These are phyloP conservation scores for Pectinophora gossypiella DNA, from an alignment of 1,140 invertebrate genomes.

Conservation along the genomic window DNA sequence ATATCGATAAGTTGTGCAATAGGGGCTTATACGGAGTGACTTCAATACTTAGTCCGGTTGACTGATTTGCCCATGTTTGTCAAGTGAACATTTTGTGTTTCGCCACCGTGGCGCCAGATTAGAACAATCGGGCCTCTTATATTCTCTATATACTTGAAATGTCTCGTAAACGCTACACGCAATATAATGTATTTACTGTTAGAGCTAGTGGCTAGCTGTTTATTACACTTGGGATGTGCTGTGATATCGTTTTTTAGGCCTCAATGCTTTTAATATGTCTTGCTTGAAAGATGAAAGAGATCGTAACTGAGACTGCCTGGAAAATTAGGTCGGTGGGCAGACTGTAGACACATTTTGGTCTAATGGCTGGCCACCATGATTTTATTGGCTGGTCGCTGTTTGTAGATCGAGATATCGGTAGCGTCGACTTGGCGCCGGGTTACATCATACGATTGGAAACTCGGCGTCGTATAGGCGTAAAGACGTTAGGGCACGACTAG, in stretches of 20 bases:
- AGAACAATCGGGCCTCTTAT: neutral
- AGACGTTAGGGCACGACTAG: slow-evolving; percentile 37
- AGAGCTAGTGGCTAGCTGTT: too few relatives aligned
- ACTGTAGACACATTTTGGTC: neutral
- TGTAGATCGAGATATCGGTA: neutral
- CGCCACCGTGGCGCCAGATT: neutral
- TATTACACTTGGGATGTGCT: too few relatives aligned
- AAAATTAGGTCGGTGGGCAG: neutral
- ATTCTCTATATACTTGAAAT: neutral
- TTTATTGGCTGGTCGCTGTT: neutral
- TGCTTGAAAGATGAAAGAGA: neutral
- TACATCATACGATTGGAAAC: slow-evolving; percentile 65
- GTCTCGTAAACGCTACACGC: too few relatives aligned
- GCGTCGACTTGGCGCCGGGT: slow-evolving; percentile 13
- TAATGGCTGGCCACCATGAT: neutral
- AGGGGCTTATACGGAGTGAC: neutral
- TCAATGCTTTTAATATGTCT: neutral
- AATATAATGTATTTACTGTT: too few relatives aligned
- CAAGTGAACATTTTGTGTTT: neutral
- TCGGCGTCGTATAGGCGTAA: slow-evolving; percentile 42
- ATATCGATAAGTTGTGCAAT: neutral
- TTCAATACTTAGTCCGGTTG: neutral
- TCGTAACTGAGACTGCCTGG: neutral
- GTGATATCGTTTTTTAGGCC: too few relatives aligned
- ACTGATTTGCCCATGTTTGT: slow-evolving; percentile 1